Conservation (phyloP, 2,888 invertebrate species). For the Cordylochernes scorpioides region DNA sequence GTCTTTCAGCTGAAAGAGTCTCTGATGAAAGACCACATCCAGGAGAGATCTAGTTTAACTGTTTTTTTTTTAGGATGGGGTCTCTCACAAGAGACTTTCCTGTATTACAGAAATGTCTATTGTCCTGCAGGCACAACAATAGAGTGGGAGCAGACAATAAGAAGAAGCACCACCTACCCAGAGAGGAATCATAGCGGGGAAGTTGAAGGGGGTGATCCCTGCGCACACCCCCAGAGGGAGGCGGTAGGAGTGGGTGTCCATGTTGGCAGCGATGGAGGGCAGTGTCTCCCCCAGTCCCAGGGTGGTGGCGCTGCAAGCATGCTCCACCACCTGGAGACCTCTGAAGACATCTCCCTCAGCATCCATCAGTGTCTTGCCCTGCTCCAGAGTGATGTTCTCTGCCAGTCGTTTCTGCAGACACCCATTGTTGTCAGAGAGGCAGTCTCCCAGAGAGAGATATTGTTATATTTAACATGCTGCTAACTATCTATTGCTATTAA, state of each 20-base stretch:
- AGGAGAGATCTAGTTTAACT: too few species aligned
- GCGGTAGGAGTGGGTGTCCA: conserved; percentile 82
- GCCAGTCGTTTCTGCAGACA: conserved; percentile 45
- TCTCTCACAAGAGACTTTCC: too few species aligned
- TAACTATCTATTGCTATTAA: too few species aligned
- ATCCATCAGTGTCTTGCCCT: conserved; percentile 86
- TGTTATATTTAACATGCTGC: too few species aligned
- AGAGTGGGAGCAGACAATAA: too few species aligned
- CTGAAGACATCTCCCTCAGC: conserved; percentile 93
- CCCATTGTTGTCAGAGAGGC: too few species aligned
- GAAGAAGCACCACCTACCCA: conserved; percentile 39
- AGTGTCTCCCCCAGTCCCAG: conserved; percentile 78
- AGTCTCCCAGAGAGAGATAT: too few species aligned
- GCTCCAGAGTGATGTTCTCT: conserved; percentile 70
- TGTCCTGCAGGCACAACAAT: too few species aligned
- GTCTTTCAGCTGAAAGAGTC: too few species aligned
- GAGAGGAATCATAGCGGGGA: conserved; percentile 96
- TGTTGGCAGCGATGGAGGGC: conserved; percentile 56
- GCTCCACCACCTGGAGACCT: conserved; percentile 91
- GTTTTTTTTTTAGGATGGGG: too few species aligned
- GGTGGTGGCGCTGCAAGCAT: conserved; percentile 72
- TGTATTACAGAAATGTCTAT: too few species aligned
- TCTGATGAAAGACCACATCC: too few species aligned
- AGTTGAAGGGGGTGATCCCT: conserved; percentile 94
- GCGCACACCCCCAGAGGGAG: conserved; percentile 75